Base-by-base conservation (phyloP, 2,888 invertebrate genomes). In the Drosophila peninsularis region DNA sequence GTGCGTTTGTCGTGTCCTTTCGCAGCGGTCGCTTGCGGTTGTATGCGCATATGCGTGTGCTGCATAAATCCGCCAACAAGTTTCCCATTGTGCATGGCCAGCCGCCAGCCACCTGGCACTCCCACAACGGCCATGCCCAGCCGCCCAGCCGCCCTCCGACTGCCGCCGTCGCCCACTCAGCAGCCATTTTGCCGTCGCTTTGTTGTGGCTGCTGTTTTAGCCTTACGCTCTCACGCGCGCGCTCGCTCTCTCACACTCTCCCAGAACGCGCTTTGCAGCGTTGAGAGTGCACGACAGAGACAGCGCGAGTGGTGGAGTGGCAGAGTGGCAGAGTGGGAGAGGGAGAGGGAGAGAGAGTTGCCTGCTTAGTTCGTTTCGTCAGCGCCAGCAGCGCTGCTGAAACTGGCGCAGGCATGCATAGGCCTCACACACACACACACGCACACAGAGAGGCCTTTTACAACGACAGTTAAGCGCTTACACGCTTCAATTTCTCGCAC, bases 51-150 rank as follows among this genome's bases (percentile, higher is more conserved):
- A 55, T 72, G 71, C 62, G 69, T 68, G 73, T 69, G 74, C 78
- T 85, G 87, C 84, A 89, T 80, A 87, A 89, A 82, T 89, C 85
- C 82, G 75, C 89, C 85, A 86, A 86, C 85, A 86, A 86, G 85
- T 86, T 89, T 89, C 88, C 89, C 89, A 89, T 86, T 86, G 85
- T 86, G 85, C 88, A 80, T 75, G 84, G 60, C 71, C 61, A 53
- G 62, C 60, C 78, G 30, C 30, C 30, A 30, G 64, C 60, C 78
- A 50, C 61, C 69, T 56, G 50, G 24, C 71, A 47, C 66, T 39
- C 71, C 61, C 72, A 54, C 67, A 66, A 60, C 42, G 34, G 21
- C 14, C 34, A 21, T 14, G 21, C 14, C 50, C 30, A 7, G 27
- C 17, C 27, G 30, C 47, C 30, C 30, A 17, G 10, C n/a, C 13